Evolutionary conservation across 2,888 invertebrate species (phyloP).

Genomic region (Entomobrya proxima): DNA sequence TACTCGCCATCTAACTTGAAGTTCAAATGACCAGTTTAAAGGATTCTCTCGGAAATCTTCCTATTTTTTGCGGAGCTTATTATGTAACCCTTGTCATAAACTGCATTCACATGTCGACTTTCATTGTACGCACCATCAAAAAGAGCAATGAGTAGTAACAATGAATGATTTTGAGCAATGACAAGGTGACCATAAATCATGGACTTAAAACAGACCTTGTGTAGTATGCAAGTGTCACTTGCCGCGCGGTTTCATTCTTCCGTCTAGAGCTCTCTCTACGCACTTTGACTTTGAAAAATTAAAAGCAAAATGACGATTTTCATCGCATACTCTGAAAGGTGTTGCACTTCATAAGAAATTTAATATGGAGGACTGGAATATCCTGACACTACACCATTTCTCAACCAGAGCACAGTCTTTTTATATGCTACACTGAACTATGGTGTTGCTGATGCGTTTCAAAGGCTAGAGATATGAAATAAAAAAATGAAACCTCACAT

Average conservation of each 20-base stretch:
- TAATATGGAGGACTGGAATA: too few relatives aligned
- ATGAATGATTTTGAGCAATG: slow-evolving; percentile 58
- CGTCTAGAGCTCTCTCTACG: neutral
- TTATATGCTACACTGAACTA: neutral
- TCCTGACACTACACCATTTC: too few relatives aligned
- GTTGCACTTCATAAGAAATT: slow-evolving; percentile 20
- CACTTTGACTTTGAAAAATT: slow-evolving; percentile 48
- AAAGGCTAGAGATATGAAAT: neutral
- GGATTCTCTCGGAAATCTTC: neutral
- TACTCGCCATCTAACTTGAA: neutral
- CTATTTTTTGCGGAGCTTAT: slow-evolving; percentile 32
- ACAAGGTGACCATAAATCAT: slow-evolving; percentile 65
- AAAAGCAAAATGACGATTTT: slow-evolving; percentile 24
- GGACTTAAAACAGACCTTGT: slow-evolving; percentile 22
- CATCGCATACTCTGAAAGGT: neutral
- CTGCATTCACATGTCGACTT: slow-evolving; percentile 43
- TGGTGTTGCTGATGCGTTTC: neutral
- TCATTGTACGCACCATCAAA: slow-evolving; percentile 20
- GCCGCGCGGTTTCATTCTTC: neutral
- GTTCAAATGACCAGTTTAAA: slow-evolving; percentile 8
- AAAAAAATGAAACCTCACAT: neutral
- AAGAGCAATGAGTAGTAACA: slow-evolving; percentile 41
- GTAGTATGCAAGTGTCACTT: neutral
- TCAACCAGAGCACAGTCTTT: neutral
- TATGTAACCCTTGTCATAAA: slow-evolving; percentile 41